These are phyloP conservation scores for Sacculina carcini DNA, from an alignment of 2,888 invertebrate species.

Conservation along the genomic window DNA sequence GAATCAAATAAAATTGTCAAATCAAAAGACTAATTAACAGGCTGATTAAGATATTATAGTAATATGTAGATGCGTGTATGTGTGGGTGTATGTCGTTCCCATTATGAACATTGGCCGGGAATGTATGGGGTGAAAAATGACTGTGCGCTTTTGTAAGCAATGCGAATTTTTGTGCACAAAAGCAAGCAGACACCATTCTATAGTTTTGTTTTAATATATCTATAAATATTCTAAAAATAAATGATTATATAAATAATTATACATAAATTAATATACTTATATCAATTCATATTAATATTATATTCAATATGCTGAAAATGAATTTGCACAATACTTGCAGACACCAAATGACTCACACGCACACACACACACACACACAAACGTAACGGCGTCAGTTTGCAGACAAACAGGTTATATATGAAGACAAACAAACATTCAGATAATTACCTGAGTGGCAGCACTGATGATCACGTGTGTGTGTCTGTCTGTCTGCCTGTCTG, in stretches of 20 bases:
- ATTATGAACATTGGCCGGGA: no score
- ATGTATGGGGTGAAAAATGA: no score
- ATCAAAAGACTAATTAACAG: no score
- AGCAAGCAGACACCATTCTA: no score
- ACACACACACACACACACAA: background rate
- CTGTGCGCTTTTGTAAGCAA: no score
- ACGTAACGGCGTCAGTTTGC: background rate
- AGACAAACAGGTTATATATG: no score
- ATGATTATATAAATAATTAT: constrained; percentile 1
- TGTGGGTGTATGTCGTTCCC: background rate
- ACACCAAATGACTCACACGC: background rate
- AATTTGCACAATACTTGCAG: background rate
- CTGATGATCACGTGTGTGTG: no score
- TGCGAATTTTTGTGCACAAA: no score
- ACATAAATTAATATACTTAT: constrained; percentile 1
- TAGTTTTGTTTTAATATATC: background rate
- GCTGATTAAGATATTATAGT: background rate
- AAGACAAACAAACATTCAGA: no score
- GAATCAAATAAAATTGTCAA: no score
- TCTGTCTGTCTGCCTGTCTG: no score
- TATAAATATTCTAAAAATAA: background rate
- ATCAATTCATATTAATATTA: constrained; percentile 1
- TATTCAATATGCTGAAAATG: background rate
- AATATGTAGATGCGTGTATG: background rate
- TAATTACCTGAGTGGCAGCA: no score